Base-by-base conservation (phyloP, 2,797 vertebrate genomes). In the Gadopsis marmoratus region DNA sequence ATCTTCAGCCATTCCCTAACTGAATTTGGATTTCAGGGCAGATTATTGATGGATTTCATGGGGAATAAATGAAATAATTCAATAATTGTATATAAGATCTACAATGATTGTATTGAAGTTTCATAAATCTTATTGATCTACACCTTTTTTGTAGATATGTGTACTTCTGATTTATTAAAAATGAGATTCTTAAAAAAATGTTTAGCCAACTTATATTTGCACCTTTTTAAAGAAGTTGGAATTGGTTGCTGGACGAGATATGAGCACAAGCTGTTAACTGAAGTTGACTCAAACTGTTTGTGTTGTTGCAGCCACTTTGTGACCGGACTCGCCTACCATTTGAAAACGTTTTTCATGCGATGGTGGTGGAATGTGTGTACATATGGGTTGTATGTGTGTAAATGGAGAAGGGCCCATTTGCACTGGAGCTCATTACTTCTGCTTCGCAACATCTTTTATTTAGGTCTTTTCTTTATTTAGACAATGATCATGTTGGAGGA, bases 101-200 rank as follows among this genome's bases (percentile, higher is more conserved):
- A 86, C 91, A 91, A 88, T 91, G 91, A 94, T 94, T 95, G 92
- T 95, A 94, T 91, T 93, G 90, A 93, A 93, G 89, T 93, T 94
- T 93, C 91, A 89, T 91, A 93, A 91, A 91, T 92, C 88, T 73
- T 90, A 91, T 91, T 93, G 89, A 83, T 95, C 91, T 95, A 93
- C 93, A 91, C 81, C 74, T 90, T 93, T 90, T 94, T n/a, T n/a
- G 95, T 95, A 93, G 94, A 94, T 91, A 88, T 89, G 84, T 94
- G 89, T 92, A 92, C 86, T 90, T 93, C 91, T 91, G 90, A 94
- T 93, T 93, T 95, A 95, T 94, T 95, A 94, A 95, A 94, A 91
- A 91, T 77, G 76, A 92, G 78, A 93, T 93, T 95, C 85, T 92
- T 93, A 86, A 78, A 85, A 78, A 86, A 74, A 19, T 58, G 59